Evolutionary conservation across 2,888 invertebrate species (phyloP).

Genomic region (Chaetoderma sp.): DNA sequence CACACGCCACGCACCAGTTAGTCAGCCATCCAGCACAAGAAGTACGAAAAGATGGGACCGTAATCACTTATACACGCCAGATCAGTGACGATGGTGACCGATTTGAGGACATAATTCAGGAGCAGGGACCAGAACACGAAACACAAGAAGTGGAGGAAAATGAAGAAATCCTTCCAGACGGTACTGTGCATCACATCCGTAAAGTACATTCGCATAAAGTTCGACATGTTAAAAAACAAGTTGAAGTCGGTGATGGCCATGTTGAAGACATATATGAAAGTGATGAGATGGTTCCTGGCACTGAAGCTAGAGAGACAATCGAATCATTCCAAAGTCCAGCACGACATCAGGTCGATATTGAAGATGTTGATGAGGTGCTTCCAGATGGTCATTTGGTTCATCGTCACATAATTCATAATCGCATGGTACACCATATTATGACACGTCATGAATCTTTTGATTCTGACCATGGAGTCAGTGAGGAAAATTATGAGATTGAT

Average conservation of each 20-base stretch:
- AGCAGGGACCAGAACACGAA: conserved; percentile 46
- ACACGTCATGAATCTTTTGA: conserved; percentile 50
- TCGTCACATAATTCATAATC: conserved; percentile 53
- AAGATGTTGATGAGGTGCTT: conserved; percentile 51
- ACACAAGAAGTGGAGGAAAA: conserved; percentile 45
- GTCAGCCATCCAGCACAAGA: too few species aligned
- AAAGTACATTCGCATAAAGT: conserved; percentile 46
- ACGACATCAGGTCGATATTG: conserved; percentile 42
- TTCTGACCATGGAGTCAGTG: conserved; percentile 34
- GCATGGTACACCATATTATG: conserved; percentile 30
- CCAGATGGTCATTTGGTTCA: conserved; percentile 59
- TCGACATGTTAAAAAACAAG: conserved; percentile 42
- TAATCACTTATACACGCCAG: conserved; percentile 47
- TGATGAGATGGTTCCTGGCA: conserved; percentile 43
- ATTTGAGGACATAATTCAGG: too few species aligned
- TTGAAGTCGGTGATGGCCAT: conserved; percentile 41
- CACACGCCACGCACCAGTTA: too few species aligned
- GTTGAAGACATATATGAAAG: conserved; percentile 49
- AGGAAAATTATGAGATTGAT: conserved; percentile 52
- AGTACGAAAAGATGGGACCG: conserved; percentile 55
- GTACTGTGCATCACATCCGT: conserved; percentile 53
- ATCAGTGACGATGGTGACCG: too few species aligned
- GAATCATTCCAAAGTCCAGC: conserved; percentile 51
- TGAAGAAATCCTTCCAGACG: conserved; percentile 56
- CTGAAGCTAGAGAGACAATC: conserved; percentile 18